Conservation (phyloP, 1,140 invertebrate genomes). For the Cyrtorhinus lividipennis region DNA sequence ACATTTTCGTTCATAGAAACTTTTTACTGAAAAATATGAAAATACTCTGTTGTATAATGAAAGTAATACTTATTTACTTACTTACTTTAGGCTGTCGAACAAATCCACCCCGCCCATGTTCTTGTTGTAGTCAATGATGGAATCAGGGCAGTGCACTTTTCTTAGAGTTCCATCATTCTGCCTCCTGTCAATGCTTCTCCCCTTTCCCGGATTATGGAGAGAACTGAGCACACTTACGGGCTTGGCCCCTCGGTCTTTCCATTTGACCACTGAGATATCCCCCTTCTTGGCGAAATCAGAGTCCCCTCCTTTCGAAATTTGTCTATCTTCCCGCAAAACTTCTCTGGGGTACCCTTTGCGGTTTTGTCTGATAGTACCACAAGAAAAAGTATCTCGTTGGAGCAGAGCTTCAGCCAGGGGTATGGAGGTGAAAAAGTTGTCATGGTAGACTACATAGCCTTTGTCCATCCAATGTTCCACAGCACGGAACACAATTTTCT, state of each 20-base stretch:
- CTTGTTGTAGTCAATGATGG: background rate
- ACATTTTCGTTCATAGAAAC: no score
- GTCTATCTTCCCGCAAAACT: background rate
- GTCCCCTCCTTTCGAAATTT: background rate
- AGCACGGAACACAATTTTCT: background rate
- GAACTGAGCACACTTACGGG: background rate
- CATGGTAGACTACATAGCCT: background rate
- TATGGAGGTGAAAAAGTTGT: background rate
- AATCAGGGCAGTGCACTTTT: background rate
- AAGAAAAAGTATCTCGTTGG: background rate
- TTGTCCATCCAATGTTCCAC: background rate
- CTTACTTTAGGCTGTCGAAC: no score
- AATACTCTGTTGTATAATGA: no score
- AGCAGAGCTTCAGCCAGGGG: background rate
- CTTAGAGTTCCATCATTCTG: background rate
- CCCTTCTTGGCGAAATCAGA: background rate
- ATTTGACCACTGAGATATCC: background rate
- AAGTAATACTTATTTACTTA: no score
- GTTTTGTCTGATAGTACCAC: background rate
- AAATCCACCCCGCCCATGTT: background rate
- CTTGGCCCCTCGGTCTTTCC: background rate
- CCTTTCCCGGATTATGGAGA: background rate
- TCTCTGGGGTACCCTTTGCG: background rate
- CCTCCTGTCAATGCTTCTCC: background rate
- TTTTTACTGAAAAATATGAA: no score